A percentile compares a stretch with the other conserved stretches of the same genome.
phyloP scores from a whole-genome alignment of 2,888 invertebrate species.

The Papilio gigon region DNA sequence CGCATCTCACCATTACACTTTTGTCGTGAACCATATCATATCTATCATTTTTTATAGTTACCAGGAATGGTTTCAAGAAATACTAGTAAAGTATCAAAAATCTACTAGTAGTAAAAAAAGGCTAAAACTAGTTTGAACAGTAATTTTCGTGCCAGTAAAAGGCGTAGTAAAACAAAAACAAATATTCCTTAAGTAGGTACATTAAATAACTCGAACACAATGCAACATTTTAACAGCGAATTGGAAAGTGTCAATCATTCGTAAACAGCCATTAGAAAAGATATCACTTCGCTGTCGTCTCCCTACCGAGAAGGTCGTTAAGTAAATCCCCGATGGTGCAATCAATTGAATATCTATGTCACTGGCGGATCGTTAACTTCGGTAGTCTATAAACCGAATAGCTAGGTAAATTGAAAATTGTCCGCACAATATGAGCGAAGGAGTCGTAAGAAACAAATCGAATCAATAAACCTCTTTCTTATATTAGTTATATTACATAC shows the following conservation, averaged over 20 bases:
- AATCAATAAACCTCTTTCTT: too few relatives aligned
- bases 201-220: slow-evolving; percentile 26
- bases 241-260: slow-evolving; percentile 38
- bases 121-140: neutral
- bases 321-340: slow-evolving; percentile 66
- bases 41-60: too few relatives aligned
- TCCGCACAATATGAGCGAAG: neutral
- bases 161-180: too few relatives aligned
- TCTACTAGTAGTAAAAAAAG: too few relatives aligned
- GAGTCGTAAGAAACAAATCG: neutral
- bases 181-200: too few relatives aligned
- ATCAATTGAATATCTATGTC: slow-evolving; percentile 65
- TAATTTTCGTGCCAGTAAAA: too few relatives aligned
- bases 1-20: too few relatives aligned
- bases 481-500: too few relatives aligned
- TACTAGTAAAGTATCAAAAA: too few relatives aligned
- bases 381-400: neutral
- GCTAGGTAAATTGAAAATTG: neutral
- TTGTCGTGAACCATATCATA: too few relatives aligned
- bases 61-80: too few relatives aligned
- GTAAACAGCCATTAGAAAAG: slow-evolving; percentile 42
- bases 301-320: slow-evolving; percentile 60
- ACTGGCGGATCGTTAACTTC: neutral
- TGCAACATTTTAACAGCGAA: slow-evolving; percentile 18
- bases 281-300: slow-evolving; percentile 42